These are phyloP conservation scores for Cephus pulcher DNA, from an alignment of 2,888 invertebrate genomes.

Conservation along the genomic window DNA sequence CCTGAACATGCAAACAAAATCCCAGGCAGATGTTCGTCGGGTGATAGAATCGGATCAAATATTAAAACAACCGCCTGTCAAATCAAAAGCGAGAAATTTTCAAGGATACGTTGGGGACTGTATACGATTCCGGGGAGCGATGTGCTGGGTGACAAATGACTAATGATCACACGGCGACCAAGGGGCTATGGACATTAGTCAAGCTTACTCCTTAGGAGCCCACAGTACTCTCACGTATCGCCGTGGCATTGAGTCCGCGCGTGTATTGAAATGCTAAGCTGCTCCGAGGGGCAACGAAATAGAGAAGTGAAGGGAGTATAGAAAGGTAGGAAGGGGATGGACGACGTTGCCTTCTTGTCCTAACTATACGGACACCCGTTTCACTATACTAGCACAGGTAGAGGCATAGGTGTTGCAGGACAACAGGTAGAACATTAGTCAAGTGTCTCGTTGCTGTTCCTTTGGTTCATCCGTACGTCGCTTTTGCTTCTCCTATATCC, in stretches of 20 bases:
- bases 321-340: background rate
- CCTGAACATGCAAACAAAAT: background rate
- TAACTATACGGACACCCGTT: background rate
- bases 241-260: slow-evolving; percentile 36
- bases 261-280: slow-evolving; percentile 57
- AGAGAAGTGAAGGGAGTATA: background rate
- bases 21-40: background rate
- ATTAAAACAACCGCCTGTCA: background rate
- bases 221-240: slow-evolving; percentile 40
- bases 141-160: slow-evolving; percentile 53
- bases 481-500: slow-evolving; percentile 17
- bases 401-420: slow-evolving; percentile 55
- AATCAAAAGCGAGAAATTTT: background rate
- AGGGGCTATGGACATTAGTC: slow-evolving; percentile 53
- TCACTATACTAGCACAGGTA: slow-evolving; percentile 33
- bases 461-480: background rate
- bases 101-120: slow-evolving; percentile 10
- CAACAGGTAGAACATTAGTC: slow-evolving; percentile 63
- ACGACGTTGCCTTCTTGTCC: background rate
- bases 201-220: slow-evolving; percentile 44
- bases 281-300: slow-evolving; percentile 14
- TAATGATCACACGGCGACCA: slow-evolving; percentile 55
- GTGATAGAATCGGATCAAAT: no score
- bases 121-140: slow-evolving; percentile 34
- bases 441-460: slow-evolving; percentile 51